Evolutionary conservation across 2,888 invertebrate genomes (phyloP).

Genomic region (Dioctria rufipes): DNA sequence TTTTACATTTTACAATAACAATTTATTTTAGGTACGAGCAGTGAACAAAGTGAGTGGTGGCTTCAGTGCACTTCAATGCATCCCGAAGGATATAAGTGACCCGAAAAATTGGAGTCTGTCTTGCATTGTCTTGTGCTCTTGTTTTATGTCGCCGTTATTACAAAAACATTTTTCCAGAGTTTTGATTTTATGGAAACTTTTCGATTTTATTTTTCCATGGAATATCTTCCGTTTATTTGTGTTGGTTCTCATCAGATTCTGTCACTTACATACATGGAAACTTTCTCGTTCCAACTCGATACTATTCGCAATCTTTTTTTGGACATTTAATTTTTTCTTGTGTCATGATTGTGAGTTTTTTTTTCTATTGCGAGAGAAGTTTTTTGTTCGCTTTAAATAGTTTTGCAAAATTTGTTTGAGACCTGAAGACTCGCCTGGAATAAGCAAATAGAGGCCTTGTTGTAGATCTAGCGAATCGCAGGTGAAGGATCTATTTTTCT

Average conservation of each 20-base stretch:
- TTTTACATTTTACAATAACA: constrained; percentile 37
- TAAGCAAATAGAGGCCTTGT: too few relatives aligned
- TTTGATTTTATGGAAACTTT: constrained; percentile 48
- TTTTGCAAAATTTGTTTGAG: too few relatives aligned
- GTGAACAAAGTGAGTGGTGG: not conserved
- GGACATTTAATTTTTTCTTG: not conserved
- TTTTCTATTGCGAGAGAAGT: not conserved
- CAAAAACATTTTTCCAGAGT: constrained; percentile 43
- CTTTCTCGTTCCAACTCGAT: not conserved
- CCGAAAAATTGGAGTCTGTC: constrained; percentile 49
- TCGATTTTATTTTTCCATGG: not conserved
- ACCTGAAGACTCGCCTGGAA: too few relatives aligned
- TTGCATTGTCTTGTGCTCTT: constrained; percentile 1
- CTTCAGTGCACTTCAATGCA: constrained; percentile 40
- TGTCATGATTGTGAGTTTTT: not conserved
- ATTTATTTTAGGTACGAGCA: not conserved
- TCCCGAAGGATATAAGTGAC: constrained; percentile 44
- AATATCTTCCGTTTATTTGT: not conserved
- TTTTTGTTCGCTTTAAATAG: too few relatives aligned
- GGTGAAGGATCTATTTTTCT: too few relatives aligned
- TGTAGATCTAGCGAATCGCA: too few relatives aligned
- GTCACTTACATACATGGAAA: not conserved
- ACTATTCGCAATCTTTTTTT: not conserved
- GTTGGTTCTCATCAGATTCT: not conserved
- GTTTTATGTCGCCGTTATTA: constrained; percentile 31